Evolutionary conservation across 1,140 invertebrate species (phyloP).

Genomic region (Belonocnema kinseyi): DNA sequence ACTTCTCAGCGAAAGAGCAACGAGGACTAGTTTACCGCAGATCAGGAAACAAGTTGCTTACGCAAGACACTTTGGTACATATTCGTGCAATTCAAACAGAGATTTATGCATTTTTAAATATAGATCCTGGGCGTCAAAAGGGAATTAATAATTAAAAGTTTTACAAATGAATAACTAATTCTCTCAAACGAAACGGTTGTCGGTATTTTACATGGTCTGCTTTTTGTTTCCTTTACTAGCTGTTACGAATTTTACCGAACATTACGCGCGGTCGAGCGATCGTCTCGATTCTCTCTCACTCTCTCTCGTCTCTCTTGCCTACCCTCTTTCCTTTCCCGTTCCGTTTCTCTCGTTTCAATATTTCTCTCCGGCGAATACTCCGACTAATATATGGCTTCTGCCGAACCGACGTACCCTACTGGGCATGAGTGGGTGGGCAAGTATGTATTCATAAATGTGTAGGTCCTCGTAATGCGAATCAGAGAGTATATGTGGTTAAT

Average conservation of each 20-base stretch:
- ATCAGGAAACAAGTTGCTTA: neutral
- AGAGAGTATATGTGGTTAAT: slow-evolving; percentile 60
- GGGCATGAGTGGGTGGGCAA: slow-evolving; percentile 56
- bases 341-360: slow-evolving; percentile 70
- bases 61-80: too few relatives aligned
- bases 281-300: slow-evolving; percentile 58
- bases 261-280: slow-evolving; percentile 62
- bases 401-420: slow-evolving; percentile 54
- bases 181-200: slow-evolving; percentile 36
- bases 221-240: slow-evolving; percentile 43
- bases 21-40: slow-evolving; percentile 24
- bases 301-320: slow-evolving; percentile 49
- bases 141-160: neutral
- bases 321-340: slow-evolving; percentile 49
- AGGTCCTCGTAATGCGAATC: slow-evolving; percentile 66
- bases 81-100: neutral
- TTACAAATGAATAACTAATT: slow-evolving; percentile 17
- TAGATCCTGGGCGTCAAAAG: neutral
- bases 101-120: neutral
- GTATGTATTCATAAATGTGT: slow-evolving; percentile 59
- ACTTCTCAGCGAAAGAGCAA: slow-evolving; percentile 28
- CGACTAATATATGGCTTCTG: slow-evolving; percentile 73
- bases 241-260: slow-evolving; percentile 65
- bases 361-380: slow-evolving; percentile 70
- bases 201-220: slow-evolving; percentile 31